Base-by-base conservation (phyloP, 2,797 vertebrate genomes). In the Xiphorhynchus erythropygius region DNA sequence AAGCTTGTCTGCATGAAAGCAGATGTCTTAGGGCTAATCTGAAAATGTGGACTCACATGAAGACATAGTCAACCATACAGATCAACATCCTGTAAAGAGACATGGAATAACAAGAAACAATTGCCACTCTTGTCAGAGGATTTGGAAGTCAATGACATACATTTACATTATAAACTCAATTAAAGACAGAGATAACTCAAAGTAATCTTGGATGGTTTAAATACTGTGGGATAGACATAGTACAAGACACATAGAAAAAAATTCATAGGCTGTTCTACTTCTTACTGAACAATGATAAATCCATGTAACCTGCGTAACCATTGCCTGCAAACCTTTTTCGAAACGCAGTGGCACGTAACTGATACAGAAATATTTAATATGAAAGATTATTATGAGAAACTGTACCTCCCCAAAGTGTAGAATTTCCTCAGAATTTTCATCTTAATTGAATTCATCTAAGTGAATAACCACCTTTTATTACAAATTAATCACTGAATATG, bases 381-480 rank as follows among this genome's bases (percentile, higher is more conserved):
- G 25, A 89, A 94, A 79, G 4, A 82, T 68, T 85, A 16, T 47
- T 67, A 83, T 42, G 24, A 93, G 69, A 75, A 93, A 83, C 8
- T 86, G n/a, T 74, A 80, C 30, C 33, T 70, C 27, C 13, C 41
- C 56, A 18, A 73, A 80, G 14, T 35, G 24, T 68, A 84, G 39
- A 39, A 80, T 89, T 95, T 87, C 49, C 69, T 68, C 69, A 67
- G 28, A 63, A 18, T 24, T 76, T 59, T 59, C 44, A 78, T 81
- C 41, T 79, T 91, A 88, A 69, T 90, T 93, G 65, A 76, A 92
- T 46, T 65, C 19, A 46, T 25, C 73, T 88, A 95, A 96, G 67
- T 44, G 56, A 94, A 79, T 52, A 94, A 33, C 22, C 25, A 39
- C n/a, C 56, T 89, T 56, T 89, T 94, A 96, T 85, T 67, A 16